A percentile compares a stretch with the other conserved stretches of the same genome.
phyloP scores from a whole-genome alignment of 1,140 invertebrate species.

The Ceratina australensis region DNA sequence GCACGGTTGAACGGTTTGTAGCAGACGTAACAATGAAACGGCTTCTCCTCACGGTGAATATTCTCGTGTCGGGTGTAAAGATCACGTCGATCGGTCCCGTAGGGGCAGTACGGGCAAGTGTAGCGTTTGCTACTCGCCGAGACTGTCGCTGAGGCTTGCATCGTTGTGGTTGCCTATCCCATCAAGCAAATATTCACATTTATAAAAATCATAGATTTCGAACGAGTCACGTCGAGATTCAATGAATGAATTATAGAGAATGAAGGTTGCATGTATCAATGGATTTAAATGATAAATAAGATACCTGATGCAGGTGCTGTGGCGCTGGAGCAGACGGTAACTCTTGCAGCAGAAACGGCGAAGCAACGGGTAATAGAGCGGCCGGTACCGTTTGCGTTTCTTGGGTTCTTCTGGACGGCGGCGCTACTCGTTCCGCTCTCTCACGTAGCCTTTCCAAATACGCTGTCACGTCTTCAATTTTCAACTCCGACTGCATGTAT shows the following conservation, averaged over 20 bases:
- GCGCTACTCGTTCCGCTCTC: constrained; percentile 70
- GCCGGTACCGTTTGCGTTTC: constrained; percentile 77
- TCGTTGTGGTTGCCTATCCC: constrained; percentile 57
- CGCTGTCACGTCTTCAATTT: constrained; percentile 70
- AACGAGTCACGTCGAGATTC: no score
- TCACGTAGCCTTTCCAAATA: constrained; percentile 76
- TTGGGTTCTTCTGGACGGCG: constrained; percentile 75
- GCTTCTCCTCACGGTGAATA: constrained; percentile 96
- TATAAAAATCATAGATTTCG: no score
- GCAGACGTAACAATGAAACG: constrained; percentile 95
- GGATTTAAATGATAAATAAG: neutral
- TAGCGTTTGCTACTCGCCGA: constrained; percentile 85
- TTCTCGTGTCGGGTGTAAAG: constrained; percentile 97
- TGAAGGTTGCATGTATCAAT: neutral
- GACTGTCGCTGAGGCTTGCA: constrained; percentile 60
- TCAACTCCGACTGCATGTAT: constrained; percentile 71
- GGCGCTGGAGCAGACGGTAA: constrained; percentile 68
- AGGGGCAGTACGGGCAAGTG: constrained; percentile 91
- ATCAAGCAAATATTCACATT: no score
- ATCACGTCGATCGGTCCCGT: constrained; percentile 94
- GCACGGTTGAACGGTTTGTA: constrained; percentile 95
- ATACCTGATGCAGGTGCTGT: constrained; percentile 75
- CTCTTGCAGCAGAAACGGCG: constrained; percentile 74
- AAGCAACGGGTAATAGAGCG: constrained; percentile 69
- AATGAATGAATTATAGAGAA: no score